Conservation (phyloP, 2,113 vertebrate genomes). For the Sinocyclocheilus maitianheensis region DNA sequence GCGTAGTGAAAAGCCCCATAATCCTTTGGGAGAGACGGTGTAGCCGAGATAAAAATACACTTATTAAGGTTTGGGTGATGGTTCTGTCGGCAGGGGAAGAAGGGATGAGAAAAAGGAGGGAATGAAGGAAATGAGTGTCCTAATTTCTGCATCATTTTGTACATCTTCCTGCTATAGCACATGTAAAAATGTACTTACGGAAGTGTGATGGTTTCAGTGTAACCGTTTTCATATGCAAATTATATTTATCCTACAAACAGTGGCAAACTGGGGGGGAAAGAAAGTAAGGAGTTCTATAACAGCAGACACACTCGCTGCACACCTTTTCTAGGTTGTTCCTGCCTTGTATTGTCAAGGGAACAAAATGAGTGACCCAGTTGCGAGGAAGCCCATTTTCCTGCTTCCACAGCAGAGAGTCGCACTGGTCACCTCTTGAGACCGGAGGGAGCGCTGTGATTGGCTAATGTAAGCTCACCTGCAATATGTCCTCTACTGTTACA, state of each 20-base stretch:
- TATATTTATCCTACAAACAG: slow-evolving; percentile 21
- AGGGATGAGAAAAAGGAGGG: slow-evolving; percentile 40
- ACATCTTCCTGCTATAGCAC: slow-evolving; percentile 12
- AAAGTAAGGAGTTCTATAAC: slow-evolving; percentile 9
- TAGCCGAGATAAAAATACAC: slow-evolving; percentile 71
- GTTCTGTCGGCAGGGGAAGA: slow-evolving; percentile 45
- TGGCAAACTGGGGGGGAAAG: neutral
- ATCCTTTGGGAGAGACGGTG: slow-evolving; percentile 66
- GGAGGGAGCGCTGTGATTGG: slow-evolving; percentile 52
- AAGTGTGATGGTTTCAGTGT: neutral
- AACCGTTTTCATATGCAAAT: slow-evolving; percentile 18
- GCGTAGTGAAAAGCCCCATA: slow-evolving; percentile 59
- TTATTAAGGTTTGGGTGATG: slow-evolving; percentile 65
- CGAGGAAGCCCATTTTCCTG: slow-evolving; percentile 65
- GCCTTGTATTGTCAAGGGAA: slow-evolving; percentile 51
- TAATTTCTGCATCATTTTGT: slow-evolving; percentile 21
- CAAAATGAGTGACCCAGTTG: slow-evolving; percentile 75
- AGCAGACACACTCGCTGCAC: slow-evolving; percentile 30
- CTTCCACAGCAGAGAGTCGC: slow-evolving; percentile 46
- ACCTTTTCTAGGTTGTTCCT: slow-evolving; percentile 47
- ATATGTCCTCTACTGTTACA: slow-evolving; percentile 55
- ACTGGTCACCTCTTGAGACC: slow-evolving; percentile 55
- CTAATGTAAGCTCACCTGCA: slow-evolving; percentile 57
- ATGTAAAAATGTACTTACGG: slow-evolving; percentile 40
- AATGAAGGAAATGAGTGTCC: slow-evolving; percentile 38